These are phyloP conservation scores for Peromyscus aztecus DNA, from an alignment of 2,797 vertebrate species.

Conservation along the genomic window DNA sequence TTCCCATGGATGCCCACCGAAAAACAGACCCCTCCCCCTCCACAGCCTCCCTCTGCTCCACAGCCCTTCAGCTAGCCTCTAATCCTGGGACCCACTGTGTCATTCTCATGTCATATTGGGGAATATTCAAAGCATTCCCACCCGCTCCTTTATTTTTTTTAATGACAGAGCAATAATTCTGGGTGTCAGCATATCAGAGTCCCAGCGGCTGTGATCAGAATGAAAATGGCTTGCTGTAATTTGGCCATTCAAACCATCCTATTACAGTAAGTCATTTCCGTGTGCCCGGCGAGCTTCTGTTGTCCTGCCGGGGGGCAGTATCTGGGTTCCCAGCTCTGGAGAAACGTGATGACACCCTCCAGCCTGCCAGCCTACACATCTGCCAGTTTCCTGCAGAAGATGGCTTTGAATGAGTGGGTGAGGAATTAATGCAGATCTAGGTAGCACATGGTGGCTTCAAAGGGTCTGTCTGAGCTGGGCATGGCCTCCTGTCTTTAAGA, in stretches of 20 bases:
- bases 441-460: constrained; percentile 75
- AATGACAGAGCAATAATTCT: constrained; percentile 90
- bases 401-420: constrained; percentile 75
- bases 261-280: constrained; percentile 81
- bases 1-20: accelerated
- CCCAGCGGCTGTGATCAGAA: constrained; percentile 86
- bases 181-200: constrained; percentile 89
- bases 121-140: constrained; percentile 86
- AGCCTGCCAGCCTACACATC: background rate
- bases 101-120: constrained; percentile 76
- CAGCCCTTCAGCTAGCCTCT: background rate
- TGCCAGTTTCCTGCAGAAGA: constrained; percentile 80
- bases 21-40: background rate
- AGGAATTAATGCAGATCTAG: constrained; percentile 79
- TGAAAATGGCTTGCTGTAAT: constrained; percentile 86
- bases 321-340: constrained; percentile 75
- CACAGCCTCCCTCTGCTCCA: accelerated
- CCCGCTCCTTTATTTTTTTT: constrained; percentile 83
- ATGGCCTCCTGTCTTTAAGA: constrained; percentile 59
- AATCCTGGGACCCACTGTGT: constrained; percentile 60
- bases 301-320: constrained; percentile 69
- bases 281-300: constrained; percentile 74
- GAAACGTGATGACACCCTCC: constrained; percentile 11
- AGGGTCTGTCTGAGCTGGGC: background rate
- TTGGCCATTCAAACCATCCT: constrained; percentile 81